Conservation (phyloP, 2,113 vertebrate genomes). For the zebrafish (Danio rerio) region GRCz12tu NC_133192.1:17143001-17143500, state of each 20-base stretch:
- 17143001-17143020: no score
- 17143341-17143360: background rate
- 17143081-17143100: background rate
- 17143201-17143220: slow-evolving; percentile 93
- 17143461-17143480: slow-evolving; percentile 96
- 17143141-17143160: slow-evolving; percentile 15
- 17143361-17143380: slow-evolving; percentile 3
- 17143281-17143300: slow-evolving; percentile 89
- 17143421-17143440: slow-evolving; percentile 95
- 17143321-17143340: background rate
- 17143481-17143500: slow-evolving; percentile 96
- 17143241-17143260: slow-evolving; percentile 92
- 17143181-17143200: slow-evolving; percentile 54
- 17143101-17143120: slow-evolving; percentile 11
- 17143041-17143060: background rate
- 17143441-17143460: slow-evolving; percentile 94
- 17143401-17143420: slow-evolving; percentile 97
- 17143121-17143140: background rate
- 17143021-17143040: background rate
- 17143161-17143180: background rate
- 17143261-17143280: slow-evolving; percentile 95
- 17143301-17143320: slow-evolving; percentile 22
- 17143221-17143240: slow-evolving; percentile 99
- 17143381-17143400: slow-evolving; percentile 93
- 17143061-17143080: background rate